These are phyloP conservation scores for Varanus salvator DNA, from an alignment of 2,113 vertebrate genomes.

Conservation along the genomic window DNA sequence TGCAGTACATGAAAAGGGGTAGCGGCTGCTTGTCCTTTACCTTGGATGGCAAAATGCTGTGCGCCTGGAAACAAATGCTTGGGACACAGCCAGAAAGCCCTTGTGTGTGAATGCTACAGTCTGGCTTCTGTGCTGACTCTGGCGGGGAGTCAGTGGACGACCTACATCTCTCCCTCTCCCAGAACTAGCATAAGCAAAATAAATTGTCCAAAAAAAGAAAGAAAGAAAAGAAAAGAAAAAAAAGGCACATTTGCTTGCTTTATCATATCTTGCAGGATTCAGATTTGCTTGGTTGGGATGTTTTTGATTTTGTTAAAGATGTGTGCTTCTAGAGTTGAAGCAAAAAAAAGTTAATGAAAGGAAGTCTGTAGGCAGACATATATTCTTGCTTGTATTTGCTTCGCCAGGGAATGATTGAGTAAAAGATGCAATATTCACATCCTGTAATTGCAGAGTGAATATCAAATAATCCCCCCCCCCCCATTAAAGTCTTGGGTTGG, in stretches of 20 bases:
- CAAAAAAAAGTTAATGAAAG: not conserved
- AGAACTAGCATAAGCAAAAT: not conserved
- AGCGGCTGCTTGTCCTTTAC: too few relatives aligned
- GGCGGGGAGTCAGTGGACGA: not conserved
- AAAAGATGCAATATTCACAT: constrained; percentile 4
- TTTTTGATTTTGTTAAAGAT: not conserved
- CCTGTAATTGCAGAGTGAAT: constrained; percentile 34
- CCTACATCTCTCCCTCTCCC: not conserved
- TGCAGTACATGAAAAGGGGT: too few relatives aligned
- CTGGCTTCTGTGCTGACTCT: not conserved
- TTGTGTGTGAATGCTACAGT: not conserved
- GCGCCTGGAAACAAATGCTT: not conserved
- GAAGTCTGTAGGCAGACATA: not conserved
- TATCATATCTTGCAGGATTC: not conserved
- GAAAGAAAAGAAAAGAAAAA: too few relatives aligned
- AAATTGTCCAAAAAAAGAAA: not conserved
- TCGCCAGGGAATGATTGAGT: not conserved
- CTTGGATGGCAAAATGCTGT: too few relatives aligned
- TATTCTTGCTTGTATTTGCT: not conserved
- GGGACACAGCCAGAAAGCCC: not conserved
- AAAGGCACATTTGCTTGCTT: not conserved
- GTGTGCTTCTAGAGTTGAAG: not conserved
- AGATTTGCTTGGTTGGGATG: not conserved
- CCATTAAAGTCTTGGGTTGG: constrained; percentile 1
- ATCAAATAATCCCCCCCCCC: not conserved